A percentile compares a stretch with the other conserved stretches of the same genome.
Conservation (phyloP, 2,888 invertebrate genomes). For the Lucinisca nassula region DNA sequence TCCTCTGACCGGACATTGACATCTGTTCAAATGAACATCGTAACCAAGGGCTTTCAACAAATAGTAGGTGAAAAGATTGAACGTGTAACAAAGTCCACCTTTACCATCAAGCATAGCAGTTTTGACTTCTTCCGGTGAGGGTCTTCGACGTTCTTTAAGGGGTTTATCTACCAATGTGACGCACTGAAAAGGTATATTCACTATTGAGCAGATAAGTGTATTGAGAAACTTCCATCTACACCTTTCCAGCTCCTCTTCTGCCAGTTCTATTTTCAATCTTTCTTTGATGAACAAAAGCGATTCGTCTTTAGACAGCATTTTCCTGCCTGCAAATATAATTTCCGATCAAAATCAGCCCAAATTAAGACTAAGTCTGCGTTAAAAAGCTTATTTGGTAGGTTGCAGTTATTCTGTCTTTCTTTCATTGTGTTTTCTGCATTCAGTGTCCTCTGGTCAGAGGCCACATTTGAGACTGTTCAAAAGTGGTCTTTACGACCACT, state of each 20-base stretch:
- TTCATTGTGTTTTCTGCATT: no score
- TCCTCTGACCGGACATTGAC: background rate
- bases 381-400: no score
- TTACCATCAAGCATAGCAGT: background rate
- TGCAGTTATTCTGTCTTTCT: no score
- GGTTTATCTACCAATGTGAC: background rate
- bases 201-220: background rate
- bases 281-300: background rate
- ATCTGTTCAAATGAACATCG: background rate
- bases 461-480: no score
- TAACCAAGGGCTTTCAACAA: constrained; percentile 2
- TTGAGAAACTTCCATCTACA: background rate
- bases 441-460: no score
- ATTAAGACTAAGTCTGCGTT: no score
- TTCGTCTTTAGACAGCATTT: background rate
- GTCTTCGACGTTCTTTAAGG: background rate
- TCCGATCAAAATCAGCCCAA: no score
- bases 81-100: background rate
- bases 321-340: no score
- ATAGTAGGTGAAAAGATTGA: background rate
- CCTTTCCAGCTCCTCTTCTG: background rate
- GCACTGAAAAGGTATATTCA: background rate
- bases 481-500: no score
- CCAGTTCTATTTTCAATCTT: background rate
- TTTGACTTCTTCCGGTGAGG: background rate